These are phyloP conservation scores for Calameuta pallipes DNA, from an alignment of 2,888 invertebrate species.

Conservation along the genomic window DNA sequence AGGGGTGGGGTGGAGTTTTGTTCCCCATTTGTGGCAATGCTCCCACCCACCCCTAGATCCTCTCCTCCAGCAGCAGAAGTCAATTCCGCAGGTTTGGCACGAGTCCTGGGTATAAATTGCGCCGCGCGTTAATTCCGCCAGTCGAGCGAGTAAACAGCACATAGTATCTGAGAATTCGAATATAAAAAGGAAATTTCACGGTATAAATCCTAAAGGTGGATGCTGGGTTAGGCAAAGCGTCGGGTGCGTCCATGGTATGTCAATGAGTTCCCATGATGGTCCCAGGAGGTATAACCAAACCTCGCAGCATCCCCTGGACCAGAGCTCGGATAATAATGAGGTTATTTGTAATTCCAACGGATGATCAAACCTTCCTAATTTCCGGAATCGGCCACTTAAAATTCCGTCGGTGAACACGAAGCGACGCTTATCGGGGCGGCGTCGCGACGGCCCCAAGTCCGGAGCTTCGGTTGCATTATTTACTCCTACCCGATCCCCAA, in stretches of 20 bases:
- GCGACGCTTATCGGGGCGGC: too few relatives aligned
- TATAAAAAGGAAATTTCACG: constrained; percentile 31
- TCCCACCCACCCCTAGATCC: neutral
- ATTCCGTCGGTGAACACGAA: constrained; percentile 38
- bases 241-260: neutral
- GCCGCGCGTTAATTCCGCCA: neutral
- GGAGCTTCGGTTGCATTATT: too few relatives aligned
- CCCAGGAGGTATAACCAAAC: too few relatives aligned
- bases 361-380: constrained; percentile 59
- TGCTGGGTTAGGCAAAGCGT: constrained; percentile 22
- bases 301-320: neutral
- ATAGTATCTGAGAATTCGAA: neutral
- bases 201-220: constrained; percentile 36
- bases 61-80: too few relatives aligned
- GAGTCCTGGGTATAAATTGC: neutral
- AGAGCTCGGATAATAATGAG: constrained; percentile 42
- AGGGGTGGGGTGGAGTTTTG: neutral
- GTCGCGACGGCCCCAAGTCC: too few relatives aligned
- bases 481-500: too few relatives aligned
- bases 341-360: constrained; percentile 55
- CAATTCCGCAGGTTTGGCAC: neutral
- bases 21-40: neutral
- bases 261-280: too few relatives aligned
- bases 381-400: constrained; percentile 51
- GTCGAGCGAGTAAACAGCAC: neutral